Percentiles rank a stretch among this genome's conserved stretches.
These are phyloP conservation scores for Thelaira solivaga DNA, from an alignment of 2,888 invertebrate species.

Conservation along the genomic window DNA sequence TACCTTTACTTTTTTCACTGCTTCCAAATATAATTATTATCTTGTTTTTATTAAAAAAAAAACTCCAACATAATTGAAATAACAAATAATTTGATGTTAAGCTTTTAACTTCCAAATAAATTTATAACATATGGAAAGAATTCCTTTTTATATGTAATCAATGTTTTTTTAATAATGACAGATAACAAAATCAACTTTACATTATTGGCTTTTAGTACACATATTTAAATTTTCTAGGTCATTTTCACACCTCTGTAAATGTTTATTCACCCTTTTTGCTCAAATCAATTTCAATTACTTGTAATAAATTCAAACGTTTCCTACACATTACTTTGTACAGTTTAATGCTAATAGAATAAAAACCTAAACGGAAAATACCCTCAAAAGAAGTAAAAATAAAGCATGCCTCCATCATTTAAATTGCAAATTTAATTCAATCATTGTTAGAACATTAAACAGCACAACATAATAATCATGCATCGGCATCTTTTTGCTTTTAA, in stretches of 20 bases:
- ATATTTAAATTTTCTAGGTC: slow-evolving; percentile 23
- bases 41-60: too few relatives aligned
- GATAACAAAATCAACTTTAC: too few relatives aligned
- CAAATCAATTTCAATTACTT: slow-evolving; percentile 36
- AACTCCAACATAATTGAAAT: too few relatives aligned
- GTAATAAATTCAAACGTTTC: slow-evolving; percentile 29
- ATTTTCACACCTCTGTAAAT: slow-evolving; percentile 38
- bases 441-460: slow-evolving; percentile 53
- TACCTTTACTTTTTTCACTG: too few relatives aligned
- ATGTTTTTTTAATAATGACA: too few relatives aligned
- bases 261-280: background rate
- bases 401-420: slow-evolving; percentile 51
- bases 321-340: slow-evolving; percentile 1
- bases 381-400: slow-evolving; percentile 8
- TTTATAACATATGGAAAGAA: too few relatives aligned
- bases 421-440: slow-evolving; percentile 63
- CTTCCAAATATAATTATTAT: too few relatives aligned
- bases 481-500: slow-evolving; percentile 52
- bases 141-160: too few relatives aligned
- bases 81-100: too few relatives aligned
- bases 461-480: slow-evolving; percentile 38
- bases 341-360: slow-evolving; percentile 7
- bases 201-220: background rate
- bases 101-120: too few relatives aligned
- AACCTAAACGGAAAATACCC: slow-evolving; percentile 4